Evolutionary conservation across 2,888 invertebrate species (phyloP).

Genomic region (Crematogaster levior): DNA sequence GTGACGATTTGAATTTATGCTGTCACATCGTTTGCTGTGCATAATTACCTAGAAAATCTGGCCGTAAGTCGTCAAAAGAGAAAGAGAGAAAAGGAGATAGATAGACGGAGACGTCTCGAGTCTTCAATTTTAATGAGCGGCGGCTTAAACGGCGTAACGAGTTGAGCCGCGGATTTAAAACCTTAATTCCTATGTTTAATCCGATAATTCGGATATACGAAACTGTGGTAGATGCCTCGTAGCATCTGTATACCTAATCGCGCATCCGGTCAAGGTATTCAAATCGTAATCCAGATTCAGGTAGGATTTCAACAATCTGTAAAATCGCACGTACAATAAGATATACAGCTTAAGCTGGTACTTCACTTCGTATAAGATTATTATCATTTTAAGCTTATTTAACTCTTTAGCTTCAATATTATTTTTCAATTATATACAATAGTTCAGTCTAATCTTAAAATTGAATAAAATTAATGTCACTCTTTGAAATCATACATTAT

Average conservation of each 20-base stretch:
- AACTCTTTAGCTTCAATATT: background rate
- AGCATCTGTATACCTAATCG: conserved; percentile 50
- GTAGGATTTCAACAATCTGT: conserved; percentile 41
- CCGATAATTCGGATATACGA: conserved; percentile 65
- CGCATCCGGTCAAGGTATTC: conserved; percentile 35
- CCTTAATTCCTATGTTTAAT: conserved; percentile 64
- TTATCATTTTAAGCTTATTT: background rate
- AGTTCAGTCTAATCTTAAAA: background rate
- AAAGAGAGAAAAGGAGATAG: conserved; percentile 14
- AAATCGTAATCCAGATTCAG: conserved; percentile 37
- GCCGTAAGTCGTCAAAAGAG: conserved; percentile 30
- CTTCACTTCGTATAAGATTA: background rate
- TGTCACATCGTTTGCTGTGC: conserved; percentile 51
- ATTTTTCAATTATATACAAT: background rate
- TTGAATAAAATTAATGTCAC: background rate
- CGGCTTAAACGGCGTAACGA: conserved; percentile 63
- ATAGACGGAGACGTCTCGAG: conserved; percentile 20
- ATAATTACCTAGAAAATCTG: conserved; percentile 58
- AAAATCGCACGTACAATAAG: conserved; percentile 11
- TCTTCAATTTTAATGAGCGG: conserved; percentile 69
- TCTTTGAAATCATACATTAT: background rate
- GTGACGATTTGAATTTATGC: conserved; percentile 30
- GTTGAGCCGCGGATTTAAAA: conserved; percentile 57
- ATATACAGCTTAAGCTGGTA: background rate
- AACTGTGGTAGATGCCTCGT: conserved; percentile 24